Evolutionary conservation across 2,888 invertebrate species (phyloP), one percentile per base, ranked within the genome.

Genomic region (Poecilus cupreus): DNA sequence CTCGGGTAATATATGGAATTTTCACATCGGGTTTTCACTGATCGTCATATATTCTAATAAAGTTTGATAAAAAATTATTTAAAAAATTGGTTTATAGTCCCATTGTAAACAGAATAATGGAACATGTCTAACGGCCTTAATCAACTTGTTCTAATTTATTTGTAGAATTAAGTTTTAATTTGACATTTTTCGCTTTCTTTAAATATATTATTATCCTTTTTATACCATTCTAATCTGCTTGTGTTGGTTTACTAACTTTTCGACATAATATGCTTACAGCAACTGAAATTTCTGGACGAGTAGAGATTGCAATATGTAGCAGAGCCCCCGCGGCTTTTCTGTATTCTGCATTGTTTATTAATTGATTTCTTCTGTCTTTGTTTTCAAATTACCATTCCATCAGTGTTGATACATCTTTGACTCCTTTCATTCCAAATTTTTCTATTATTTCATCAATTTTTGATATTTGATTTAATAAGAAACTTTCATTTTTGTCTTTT

Each of bases 181-280:
- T n/a, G n/a, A n/a, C n/a, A n/a, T n/a, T n/a, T n/a, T n/a, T n/a
- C n/a, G n/a, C n/a, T n/a, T n/a, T n/a, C n/a, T n/a, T n/a, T n/a
- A n/a, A n/a, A 57, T 57, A 57, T 57, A n/a, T 57, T 16, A 57
- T 57, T 3, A 57, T 57, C 16, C 57, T 57, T 57, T 57, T 57
- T 57, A 57, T 24, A 8, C 22, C 16, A 24, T 20, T 57, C 57
- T 11, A 57, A 24, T 57, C 57, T 16, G 10, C 11, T 11, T 46
- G 46, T 11, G 46, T 46, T 46, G 46, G 11, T 46, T 46, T 46
- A 46, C 46, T 3, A 46, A 46, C 46, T 46, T 3, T 3, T 11
- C 46, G 46, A 11, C 11, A 46, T 46, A 46, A 6, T 6, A 46
- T 46, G 3, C 46, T 13, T 46, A 46, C 13, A 11, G 46, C 4